Conservation (phyloP, 2,888 invertebrate genomes). For the Eristalis arbustorum region DNA sequence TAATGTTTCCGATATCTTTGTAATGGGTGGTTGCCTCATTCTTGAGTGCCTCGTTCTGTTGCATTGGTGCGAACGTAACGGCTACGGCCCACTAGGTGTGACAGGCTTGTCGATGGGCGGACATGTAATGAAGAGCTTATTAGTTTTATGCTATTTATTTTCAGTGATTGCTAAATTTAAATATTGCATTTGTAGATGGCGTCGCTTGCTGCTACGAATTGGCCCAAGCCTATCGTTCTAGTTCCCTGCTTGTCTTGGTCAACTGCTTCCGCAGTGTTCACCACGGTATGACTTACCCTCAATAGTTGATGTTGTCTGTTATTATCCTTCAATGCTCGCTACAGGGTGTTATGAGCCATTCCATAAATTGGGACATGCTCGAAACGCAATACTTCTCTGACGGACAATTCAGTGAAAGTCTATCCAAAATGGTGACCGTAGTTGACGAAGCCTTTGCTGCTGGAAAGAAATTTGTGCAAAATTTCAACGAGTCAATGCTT, state of each 20-base stretch:
- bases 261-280: slow-evolving; percentile 97
- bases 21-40: slow-evolving; percentile 98
- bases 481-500: slow-evolving; percentile 82
- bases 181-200: slow-evolving; percentile 89
- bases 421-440: slow-evolving; percentile 92
- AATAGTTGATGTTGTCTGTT: background rate
- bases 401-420: slow-evolving; percentile 88
- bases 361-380: slow-evolving; percentile 95
- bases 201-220: slow-evolving; percentile 96
- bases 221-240: slow-evolving; percentile 95
- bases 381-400: slow-evolving; percentile 93
- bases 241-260: slow-evolving; percentile 99
- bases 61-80: slow-evolving; percentile 95
- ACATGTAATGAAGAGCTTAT: slow-evolving; percentile 85
- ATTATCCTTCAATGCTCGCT: slow-evolving; percentile 72
- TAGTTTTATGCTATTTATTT: background rate
- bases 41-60: slow-evolving; percentile 95
- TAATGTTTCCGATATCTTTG: slow-evolving; percentile 98
- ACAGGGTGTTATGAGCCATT: slow-evolving; percentile 96
- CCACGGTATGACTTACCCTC: slow-evolving; percentile 83
- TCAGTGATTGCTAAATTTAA: background rate
- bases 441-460: slow-evolving; percentile 87
- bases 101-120: slow-evolving; percentile 99
- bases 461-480: slow-evolving; percentile 87
- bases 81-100: slow-evolving; percentile 95